Base-by-base conservation (phyloP, 1,140 invertebrate genomes). In the Drosophila ananassae region DNA sequence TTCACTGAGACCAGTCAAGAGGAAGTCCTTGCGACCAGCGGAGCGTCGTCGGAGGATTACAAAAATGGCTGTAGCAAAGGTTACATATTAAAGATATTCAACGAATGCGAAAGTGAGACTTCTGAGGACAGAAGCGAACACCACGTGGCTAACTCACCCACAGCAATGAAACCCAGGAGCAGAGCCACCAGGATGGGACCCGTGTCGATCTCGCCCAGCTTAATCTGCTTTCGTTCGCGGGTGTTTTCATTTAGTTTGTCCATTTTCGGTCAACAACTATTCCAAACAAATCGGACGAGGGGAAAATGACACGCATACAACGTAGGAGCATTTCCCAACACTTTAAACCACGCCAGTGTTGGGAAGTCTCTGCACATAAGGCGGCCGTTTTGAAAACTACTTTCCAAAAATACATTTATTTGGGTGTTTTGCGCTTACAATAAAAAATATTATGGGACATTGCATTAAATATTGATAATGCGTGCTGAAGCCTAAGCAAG, bases 1-100 rank as follows among this genome's bases (percentile, higher is more conserved):
- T 83, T 98, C 96, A 80, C 95, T 96, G 0, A 97, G 92, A 6
- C 97, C 97, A n/a, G 96, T 94, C 12, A 98, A 79, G 34, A 98
- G 91, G 48, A 98, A 79, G 62, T 92, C 85, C 17, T 76, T 77
- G 47, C 83, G 61, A 0, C 57, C 62, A 17, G 84, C 61, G 7
- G 89, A 90, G 28, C 82, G 81, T 58, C 78, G 76, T 54, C 91
- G 90, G 48, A 92, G 82, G 30, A 93, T 78, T 13, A 92, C 73
- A 75, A 91, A 91, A 32, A 92, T 74, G 13, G 91, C 91, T 92
- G 41, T 17, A 72, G 9, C 17, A 47, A 22, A 22, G 21, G 44
- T 47, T 47, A 9, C 17, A 47, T 37, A 37, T 56, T 58, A 56
- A 50, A 57, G 24, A 28, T n/a, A 60, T 60, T 50, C 4, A 2